phyloP scores from a whole-genome alignment of 2,113 vertebrate genomes.

The Heteronetta atricapilla region DNA sequence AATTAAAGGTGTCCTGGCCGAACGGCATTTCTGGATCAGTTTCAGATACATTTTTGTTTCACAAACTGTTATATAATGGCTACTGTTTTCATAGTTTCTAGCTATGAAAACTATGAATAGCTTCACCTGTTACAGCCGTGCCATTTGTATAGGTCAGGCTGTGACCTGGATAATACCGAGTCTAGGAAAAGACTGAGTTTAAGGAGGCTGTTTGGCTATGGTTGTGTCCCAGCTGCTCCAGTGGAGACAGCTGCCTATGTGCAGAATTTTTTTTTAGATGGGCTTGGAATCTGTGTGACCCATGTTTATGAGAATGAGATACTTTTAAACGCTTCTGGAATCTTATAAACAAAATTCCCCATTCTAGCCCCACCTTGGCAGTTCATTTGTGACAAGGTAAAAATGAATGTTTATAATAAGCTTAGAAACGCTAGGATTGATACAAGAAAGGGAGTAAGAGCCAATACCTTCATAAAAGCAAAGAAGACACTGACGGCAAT shows the following conservation, averaged over 20 bases:
- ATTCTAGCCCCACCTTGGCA: neutral
- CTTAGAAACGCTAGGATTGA: neutral
- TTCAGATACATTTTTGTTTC: neutral
- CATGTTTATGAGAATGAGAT: neutral
- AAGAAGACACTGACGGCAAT: conserved; percentile 74
- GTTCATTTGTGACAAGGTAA: neutral
- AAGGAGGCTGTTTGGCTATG: neutral
- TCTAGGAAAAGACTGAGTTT: neutral
- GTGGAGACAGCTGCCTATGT: neutral
- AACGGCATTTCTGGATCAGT: neutral
- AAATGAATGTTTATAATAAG: neutral
- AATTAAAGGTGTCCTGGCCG: neutral
- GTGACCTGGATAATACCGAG: neutral
- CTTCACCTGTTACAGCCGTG: neutral
- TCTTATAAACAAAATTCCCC: neutral
- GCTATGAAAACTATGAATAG: neutral
- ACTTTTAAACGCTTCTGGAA: neutral
- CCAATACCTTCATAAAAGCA: conserved; percentile 73
- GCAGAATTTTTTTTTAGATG: neutral
- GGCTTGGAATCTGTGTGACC: neutral
- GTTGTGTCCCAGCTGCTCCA: neutral
- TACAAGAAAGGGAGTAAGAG: neutral
- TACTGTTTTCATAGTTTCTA: neutral
- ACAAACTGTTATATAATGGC: neutral
- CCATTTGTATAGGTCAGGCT: neutral